These are phyloP conservation scores for Anthrax anthrax DNA, from an alignment of 2,888 invertebrate genomes.

Conservation along the genomic window DNA sequence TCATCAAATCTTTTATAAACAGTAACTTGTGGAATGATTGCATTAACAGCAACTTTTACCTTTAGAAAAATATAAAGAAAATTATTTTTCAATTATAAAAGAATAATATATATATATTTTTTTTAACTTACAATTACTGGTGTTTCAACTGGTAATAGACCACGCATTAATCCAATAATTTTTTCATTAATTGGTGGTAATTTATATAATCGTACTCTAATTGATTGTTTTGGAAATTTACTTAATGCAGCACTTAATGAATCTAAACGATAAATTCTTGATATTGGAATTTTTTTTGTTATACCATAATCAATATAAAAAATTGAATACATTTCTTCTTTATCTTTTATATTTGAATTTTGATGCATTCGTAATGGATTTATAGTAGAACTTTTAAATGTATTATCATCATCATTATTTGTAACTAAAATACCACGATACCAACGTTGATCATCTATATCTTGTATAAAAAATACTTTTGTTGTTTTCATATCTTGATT, in stretches of 20 bases:
- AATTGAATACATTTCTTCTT: constrained; percentile 34
- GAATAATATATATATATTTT: background rate
- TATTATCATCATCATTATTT: background rate
- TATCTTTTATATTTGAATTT: constrained; percentile 16
- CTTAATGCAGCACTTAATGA: constrained; percentile 40
- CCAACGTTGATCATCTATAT: constrained; percentile 31
- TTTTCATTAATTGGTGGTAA: constrained; percentile 39
- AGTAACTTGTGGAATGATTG: constrained; percentile 39
- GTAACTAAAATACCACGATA: constrained; percentile 36
- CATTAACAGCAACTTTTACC: constrained; percentile 34
- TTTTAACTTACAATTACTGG: constrained; percentile 29
- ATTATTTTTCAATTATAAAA: background rate
- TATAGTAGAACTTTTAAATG: too few relatives aligned
- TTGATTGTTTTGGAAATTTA: constrained; percentile 43
- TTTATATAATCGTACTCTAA: constrained; percentile 42
- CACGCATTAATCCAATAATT: constrained; percentile 43
- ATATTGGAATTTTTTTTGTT: constrained; percentile 31
- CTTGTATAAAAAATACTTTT: constrained; percentile 37
- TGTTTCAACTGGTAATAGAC: constrained; percentile 39
- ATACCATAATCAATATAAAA: constrained; percentile 42
- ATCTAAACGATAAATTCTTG: constrained; percentile 37
- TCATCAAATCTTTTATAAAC: constrained; percentile 53
- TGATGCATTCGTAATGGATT: constrained; percentile 13
- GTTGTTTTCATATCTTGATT: constrained; percentile 25
- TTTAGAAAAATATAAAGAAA: constrained; percentile 7